These are phyloP conservation scores for Theretra japonica DNA, from an alignment of 2,888 invertebrate species.

Conservation along the genomic window DNA sequence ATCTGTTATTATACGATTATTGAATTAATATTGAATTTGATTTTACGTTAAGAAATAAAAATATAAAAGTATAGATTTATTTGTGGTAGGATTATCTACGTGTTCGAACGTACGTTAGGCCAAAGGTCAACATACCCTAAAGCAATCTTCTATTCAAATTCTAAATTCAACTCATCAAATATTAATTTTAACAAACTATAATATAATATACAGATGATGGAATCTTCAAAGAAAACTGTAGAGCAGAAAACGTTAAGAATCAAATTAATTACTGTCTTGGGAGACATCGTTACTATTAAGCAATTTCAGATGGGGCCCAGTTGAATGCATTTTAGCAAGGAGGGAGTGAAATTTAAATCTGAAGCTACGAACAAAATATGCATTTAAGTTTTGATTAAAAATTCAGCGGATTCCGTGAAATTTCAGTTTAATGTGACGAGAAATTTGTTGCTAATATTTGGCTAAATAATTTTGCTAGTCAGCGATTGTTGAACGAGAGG, in stretches of 20 bases:
- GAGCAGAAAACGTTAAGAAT: background rate
- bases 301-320: background rate
- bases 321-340: background rate
- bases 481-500: no score
- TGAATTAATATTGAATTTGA: background rate
- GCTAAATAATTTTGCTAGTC: no score
- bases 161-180: background rate
- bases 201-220: background rate
- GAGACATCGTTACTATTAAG: background rate
- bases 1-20: background rate
- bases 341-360: background rate
- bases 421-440: background rate
- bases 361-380: background rate
- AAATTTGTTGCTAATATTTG: no score
- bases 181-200: background rate
- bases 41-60: no score
- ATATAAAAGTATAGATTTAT: no score
- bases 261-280: conserved; percentile 14
- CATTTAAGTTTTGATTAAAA: background rate
- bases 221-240: background rate
- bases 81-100: no score
- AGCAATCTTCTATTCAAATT: background rate
- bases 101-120: no score
- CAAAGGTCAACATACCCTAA: no score
- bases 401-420: background rate